Conservation (phyloP, 2,797 vertebrate genomes). For the Lutjanus campechanus region DNA sequence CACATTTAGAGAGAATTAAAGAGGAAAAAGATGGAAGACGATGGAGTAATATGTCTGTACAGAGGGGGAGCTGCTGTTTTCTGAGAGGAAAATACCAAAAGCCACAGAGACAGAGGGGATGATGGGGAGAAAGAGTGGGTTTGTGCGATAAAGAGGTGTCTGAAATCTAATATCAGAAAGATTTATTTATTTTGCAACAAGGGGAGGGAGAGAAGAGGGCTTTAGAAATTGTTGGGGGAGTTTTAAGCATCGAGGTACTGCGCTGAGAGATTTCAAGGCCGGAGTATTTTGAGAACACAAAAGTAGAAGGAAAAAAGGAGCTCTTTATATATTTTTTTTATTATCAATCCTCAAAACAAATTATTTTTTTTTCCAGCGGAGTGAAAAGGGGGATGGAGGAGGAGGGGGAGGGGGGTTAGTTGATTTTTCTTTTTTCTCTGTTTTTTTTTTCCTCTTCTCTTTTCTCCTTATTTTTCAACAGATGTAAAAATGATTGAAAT, state of each 20-base stretch:
- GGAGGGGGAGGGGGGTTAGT: constrained; percentile 29
- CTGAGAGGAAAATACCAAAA: constrained; percentile 52
- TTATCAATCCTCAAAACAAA: constrained; percentile 87
- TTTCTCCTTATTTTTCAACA: constrained; percentile 86
- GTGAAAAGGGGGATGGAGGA: constrained; percentile 4
- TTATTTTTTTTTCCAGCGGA: constrained; percentile 61
- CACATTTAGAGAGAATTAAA: constrained; percentile 33
- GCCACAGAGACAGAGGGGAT: constrained; percentile 60
- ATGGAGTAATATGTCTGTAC: constrained; percentile 12
- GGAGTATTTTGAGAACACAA: constrained; percentile 75
- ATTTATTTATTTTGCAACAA: constrained; percentile 84
- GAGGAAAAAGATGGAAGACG: background rate
- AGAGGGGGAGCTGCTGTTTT: constrained; percentile 35
- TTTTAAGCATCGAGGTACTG: constrained; percentile 67
- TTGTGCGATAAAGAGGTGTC: constrained; percentile 81
- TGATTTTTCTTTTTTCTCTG: constrained; percentile 79
- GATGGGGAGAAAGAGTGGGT: constrained; percentile 47
- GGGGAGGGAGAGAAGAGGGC: constrained; percentile 56
- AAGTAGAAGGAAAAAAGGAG: constrained; percentile 48
- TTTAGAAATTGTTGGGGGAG: constrained; percentile 73
- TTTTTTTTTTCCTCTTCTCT: constrained; percentile 69
- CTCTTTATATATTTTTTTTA: constrained; percentile 72
- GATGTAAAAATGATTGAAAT: constrained; percentile 91
- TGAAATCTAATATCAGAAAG: constrained; percentile 83
- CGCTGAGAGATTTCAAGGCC: constrained; percentile 80